Evolutionary conservation across 2,113 vertebrate genomes (phyloP).

Genomic region (Hippopotamus amphibius): DNA sequence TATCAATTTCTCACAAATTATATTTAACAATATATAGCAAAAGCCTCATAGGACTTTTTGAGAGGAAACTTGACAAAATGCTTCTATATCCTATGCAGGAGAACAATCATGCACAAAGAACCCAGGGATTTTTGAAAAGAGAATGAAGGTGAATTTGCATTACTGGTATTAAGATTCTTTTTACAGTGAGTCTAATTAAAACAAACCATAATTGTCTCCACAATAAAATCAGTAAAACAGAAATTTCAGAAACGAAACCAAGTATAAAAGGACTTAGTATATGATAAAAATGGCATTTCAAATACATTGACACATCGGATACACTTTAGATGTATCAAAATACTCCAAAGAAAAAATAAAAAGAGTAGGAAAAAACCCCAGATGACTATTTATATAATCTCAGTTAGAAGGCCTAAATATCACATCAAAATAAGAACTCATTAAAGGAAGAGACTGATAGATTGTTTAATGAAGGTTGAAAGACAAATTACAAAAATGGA

Average conservation of each 20-base stretch:
- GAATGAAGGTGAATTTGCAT: neutral
- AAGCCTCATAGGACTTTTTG: neutral
- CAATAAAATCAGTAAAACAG: neutral
- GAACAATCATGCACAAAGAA: neutral
- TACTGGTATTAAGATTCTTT: neutral
- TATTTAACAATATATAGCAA: neutral
- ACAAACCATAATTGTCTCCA: neutral
- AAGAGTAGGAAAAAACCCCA: neutral
- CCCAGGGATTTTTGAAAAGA: neutral
- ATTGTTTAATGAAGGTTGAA: neutral
- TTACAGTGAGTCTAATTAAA: constrained; percentile 43
- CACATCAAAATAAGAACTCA: neutral
- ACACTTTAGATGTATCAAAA: neutral
- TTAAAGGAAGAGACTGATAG: neutral
- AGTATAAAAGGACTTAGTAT: neutral
- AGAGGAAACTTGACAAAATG: neutral
- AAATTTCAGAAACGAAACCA: constrained; percentile 16
- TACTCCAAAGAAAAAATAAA: neutral
- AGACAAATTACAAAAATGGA: neutral
- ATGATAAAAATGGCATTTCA: constrained; percentile 4
- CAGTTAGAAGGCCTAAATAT: neutral
- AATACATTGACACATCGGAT: neutral
- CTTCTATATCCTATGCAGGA: neutral
- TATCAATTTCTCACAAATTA: neutral
- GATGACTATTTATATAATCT: neutral